Evolutionary conservation across 1,140 invertebrate species (phyloP).

Genomic region (Thaumetopoea pityocampa): DNA sequence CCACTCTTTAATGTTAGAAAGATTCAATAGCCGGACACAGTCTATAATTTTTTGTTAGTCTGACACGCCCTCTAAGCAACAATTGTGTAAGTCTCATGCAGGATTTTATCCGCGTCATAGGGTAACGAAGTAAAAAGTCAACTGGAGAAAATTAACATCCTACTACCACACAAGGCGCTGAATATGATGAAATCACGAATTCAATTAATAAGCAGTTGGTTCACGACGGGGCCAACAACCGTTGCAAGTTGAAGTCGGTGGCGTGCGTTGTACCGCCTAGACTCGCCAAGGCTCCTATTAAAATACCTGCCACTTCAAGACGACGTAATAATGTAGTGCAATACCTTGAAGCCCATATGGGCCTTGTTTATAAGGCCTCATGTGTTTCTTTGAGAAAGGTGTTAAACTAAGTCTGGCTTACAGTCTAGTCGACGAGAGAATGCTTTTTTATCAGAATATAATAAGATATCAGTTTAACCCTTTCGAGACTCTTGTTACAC

Average conservation of each 20-base stretch:
- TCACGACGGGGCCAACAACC: constrained; percentile 24
- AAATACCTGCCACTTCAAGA: constrained; percentile 43
- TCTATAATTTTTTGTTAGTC: too few species aligned
- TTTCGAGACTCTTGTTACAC: too few species aligned
- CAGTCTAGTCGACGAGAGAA: too few species aligned
- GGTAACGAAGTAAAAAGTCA: too few species aligned
- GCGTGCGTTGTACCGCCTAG: constrained; percentile 25
- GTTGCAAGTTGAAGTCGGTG: constrained; percentile 26
- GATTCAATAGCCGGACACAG: too few species aligned
- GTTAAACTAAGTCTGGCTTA: too few species aligned
- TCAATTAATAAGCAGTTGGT: constrained; percentile 21
- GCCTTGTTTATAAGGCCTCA: background rate
- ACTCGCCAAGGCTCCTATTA: constrained; percentile 52
- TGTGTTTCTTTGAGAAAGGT: background rate
- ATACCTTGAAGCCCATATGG: constrained; percentile 6
- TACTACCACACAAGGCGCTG: constrained; percentile 7
- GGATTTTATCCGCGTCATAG: too few species aligned
- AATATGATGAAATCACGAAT: constrained; percentile 16
- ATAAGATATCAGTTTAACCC: too few species aligned
- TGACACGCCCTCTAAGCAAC: too few species aligned
- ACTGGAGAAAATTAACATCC: constrained; percentile 1
- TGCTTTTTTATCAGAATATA: too few species aligned
- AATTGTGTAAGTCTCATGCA: too few species aligned
- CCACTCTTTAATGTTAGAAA: too few species aligned
- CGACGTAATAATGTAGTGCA: constrained; percentile 21